Conservation (phyloP, 2,888 invertebrate species). For the Mycalesis mineus region DNA sequence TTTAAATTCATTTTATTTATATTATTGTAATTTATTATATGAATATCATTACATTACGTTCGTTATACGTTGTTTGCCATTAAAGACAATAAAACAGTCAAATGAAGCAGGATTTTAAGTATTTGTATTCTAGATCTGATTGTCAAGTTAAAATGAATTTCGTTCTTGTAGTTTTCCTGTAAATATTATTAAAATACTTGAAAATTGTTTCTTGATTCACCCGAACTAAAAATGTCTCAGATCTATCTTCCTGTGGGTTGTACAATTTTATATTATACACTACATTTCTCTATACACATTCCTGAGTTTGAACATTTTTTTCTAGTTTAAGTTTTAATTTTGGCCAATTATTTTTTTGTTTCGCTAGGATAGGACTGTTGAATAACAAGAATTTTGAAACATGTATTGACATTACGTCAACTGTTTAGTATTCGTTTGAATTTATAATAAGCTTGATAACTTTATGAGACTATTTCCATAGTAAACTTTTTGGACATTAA, state of each 20-base stretch:
- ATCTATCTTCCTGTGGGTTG: too few relatives aligned
- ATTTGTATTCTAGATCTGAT: background rate
- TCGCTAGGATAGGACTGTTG: background rate
- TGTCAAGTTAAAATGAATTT: background rate
- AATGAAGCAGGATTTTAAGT: background rate
- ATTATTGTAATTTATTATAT: too few relatives aligned
- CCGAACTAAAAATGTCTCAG: too few relatives aligned
- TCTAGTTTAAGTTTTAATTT: background rate
- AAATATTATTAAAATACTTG: background rate
- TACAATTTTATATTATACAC: too few relatives aligned
- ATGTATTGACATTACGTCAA: slow-evolving; percentile 3
- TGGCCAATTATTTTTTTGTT: background rate
- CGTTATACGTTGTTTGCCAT: background rate
- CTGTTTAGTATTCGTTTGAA: background rate
- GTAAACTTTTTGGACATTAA: background rate
- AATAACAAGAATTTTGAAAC: slow-evolving; percentile 14
- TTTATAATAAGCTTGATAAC: background rate
- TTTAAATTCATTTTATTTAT: background rate
- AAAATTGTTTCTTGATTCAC: too few relatives aligned
- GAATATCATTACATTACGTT: background rate
- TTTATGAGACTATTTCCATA: background rate
- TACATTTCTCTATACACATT: too few relatives aligned
- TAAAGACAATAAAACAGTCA: background rate
- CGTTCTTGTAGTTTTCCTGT: background rate
- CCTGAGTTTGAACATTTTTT: slow-evolving; percentile 1